Evolutionary conservation across 1,140 invertebrate genomes (phyloP).

Genomic region (Steinernema khuongi): DNA sequence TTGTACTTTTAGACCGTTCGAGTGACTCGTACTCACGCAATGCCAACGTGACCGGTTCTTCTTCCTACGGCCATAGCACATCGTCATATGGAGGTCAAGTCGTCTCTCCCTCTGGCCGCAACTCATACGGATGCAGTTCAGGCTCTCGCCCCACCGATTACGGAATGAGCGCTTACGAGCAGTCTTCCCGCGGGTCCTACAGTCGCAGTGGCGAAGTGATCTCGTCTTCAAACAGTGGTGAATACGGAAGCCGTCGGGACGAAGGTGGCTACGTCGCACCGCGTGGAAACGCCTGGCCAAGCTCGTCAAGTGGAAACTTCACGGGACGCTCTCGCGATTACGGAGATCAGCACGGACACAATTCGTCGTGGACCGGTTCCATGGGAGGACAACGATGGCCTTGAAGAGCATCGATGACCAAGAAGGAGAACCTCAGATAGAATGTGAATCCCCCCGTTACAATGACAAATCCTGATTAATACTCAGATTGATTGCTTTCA

Average conservation of each 20-base stretch:
- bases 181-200: not conserved
- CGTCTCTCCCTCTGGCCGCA: not conserved
- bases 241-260: not conserved
- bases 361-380: not conserved
- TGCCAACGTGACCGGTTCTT: not conserved
- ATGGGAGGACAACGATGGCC: not conserved
- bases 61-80: not conserved
- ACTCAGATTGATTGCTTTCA: no score
- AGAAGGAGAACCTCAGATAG: not conserved
- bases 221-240: not conserved
- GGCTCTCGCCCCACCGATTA: not conserved
- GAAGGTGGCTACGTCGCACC: constrained; percentile 7
- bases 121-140: not conserved
- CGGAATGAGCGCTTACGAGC: not conserved
- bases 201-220: not conserved
- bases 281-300: not conserved
- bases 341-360: not conserved
- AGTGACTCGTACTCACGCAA: not conserved
- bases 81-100: not conserved
- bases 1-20: not conserved
- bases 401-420: not conserved
- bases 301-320: not conserved
- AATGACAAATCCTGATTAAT: no score
- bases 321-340: not conserved
- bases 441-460: not conserved